These are phyloP conservation scores for Cataglyphis altisquamis DNA, from an alignment of 2,888 invertebrate genomes.

Conservation along the genomic window DNA sequence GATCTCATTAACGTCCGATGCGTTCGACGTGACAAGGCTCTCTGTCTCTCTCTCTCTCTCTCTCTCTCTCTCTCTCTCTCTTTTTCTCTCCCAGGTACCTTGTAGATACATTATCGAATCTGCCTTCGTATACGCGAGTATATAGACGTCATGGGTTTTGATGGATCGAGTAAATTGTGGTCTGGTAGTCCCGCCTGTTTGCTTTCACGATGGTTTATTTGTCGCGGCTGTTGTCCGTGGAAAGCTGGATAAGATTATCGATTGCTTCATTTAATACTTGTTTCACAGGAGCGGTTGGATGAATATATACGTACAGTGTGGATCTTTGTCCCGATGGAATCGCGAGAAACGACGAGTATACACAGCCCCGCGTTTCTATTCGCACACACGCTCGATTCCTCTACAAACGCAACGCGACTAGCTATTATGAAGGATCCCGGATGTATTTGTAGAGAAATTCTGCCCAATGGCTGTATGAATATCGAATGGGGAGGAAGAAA, in stretches of 20 bases:
- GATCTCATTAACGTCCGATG: constrained; percentile 48
- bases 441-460: constrained; percentile 1
- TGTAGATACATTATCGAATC: constrained; percentile 39
- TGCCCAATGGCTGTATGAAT: neutral
- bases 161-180: constrained; percentile 55
- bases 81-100: constrained; percentile 7
- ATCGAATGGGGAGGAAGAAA: neutral
- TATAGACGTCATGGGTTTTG: constrained; percentile 54
- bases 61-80: neutral
- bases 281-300: constrained; percentile 14
- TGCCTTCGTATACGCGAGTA: constrained; percentile 45
- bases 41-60: neutral
- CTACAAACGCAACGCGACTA: neutral
- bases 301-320: neutral
- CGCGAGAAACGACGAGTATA: neutral
- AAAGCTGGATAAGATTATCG: constrained; percentile 53
- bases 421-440: constrained; percentile 2
- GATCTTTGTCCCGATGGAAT: neutral
- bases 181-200: constrained; percentile 48
- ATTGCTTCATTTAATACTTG: constrained; percentile 37
- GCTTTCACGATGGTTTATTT: constrained; percentile 48
- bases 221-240: constrained; percentile 23
- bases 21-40: constrained; percentile 20
- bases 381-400: neutral
- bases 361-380: neutral